These are phyloP conservation scores for Cenopis cana DNA, from an alignment of 2,888 invertebrate genomes.

Conservation along the genomic window DNA sequence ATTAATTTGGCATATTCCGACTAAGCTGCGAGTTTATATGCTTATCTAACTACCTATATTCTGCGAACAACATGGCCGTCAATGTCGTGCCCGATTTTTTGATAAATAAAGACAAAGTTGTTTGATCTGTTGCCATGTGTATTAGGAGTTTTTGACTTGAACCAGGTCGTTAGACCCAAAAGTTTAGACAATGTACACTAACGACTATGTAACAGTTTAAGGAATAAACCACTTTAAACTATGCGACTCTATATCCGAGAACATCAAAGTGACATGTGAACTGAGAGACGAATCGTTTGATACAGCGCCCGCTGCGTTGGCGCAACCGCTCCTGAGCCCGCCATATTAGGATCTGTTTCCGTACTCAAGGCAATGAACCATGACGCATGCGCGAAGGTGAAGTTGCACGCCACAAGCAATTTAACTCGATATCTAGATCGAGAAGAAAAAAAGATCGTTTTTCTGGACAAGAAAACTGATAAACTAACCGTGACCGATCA, in stretches of 20 bases:
- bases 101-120: background rate
- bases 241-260: slow-evolving; percentile 36
- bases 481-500: slow-evolving; percentile 23
- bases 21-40: slow-evolving; percentile 8
- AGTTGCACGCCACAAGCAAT: slow-evolving; percentile 51
- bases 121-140: background rate
- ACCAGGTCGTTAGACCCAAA: background rate
- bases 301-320: slow-evolving; percentile 74
- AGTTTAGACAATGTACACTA: background rate
- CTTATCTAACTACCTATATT: background rate
- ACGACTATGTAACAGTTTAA: slow-evolving; percentile 9
- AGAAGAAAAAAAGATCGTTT: slow-evolving; percentile 32
- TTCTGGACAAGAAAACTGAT: slow-evolving; percentile 24
- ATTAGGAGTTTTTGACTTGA: slow-evolving; percentile 1
- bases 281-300: slow-evolving; percentile 66
- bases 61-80: background rate
- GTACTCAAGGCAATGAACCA: slow-evolving; percentile 83
- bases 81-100: background rate
- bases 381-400: slow-evolving; percentile 69
- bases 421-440: slow-evolving; percentile 46
- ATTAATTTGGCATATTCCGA: slow-evolving; percentile 48
- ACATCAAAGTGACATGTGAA: slow-evolving; percentile 60
- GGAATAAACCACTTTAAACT: slow-evolving; percentile 20
- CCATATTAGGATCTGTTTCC: slow-evolving; percentile 83
- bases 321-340: slow-evolving; percentile 76